Conservation (phyloP, 2,888 invertebrate genomes). For the Platerodrilus igneus region DNA sequence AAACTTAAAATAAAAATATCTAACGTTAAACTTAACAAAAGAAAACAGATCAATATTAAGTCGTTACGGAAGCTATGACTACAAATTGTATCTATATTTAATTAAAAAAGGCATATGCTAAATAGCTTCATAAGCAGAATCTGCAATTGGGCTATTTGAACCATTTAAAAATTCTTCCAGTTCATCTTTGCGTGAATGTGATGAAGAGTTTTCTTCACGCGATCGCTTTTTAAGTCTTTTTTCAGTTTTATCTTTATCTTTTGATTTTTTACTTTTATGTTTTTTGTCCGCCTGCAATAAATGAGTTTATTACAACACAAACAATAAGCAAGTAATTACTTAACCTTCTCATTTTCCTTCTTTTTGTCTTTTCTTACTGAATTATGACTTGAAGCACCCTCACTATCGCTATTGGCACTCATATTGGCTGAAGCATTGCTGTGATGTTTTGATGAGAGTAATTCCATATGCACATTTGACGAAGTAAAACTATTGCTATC, state of each 20-base stretch:
- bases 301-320: slow-evolving; percentile 4
- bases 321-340: slow-evolving; percentile 2
- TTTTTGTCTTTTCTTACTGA: slow-evolving; percentile 42
- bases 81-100: slow-evolving; percentile 13
- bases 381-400: slow-evolving; percentile 40
- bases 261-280: slow-evolving; percentile 50
- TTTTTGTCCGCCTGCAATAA: slow-evolving; percentile 40
- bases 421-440: slow-evolving; percentile 53
- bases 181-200: slow-evolving; percentile 53
- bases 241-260: slow-evolving; percentile 45
- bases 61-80: slow-evolving; percentile 12
- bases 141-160: slow-evolving; percentile 50
- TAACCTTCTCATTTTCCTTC: slow-evolving; percentile 48
- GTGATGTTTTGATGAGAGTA: slow-evolving; percentile 54
- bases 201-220: slow-evolving; percentile 45
- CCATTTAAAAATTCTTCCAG: slow-evolving; percentile 61
- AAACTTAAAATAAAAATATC: slow-evolving; percentile 1
- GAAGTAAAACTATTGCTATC: slow-evolving; percentile 54
- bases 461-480: slow-evolving; percentile 53
- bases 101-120: slow-evolving; percentile 37
- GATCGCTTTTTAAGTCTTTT: slow-evolving; percentile 47
- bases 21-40: background rate
- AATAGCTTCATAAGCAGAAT: slow-evolving; percentile 59
- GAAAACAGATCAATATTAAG: slow-evolving; percentile 1
- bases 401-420: slow-evolving; percentile 53